Percentiles rank a stretch among this genome's conserved stretches.
Conservation (phyloP, 2,113 vertebrate species). For the Pogonocichla stellata region DNA sequence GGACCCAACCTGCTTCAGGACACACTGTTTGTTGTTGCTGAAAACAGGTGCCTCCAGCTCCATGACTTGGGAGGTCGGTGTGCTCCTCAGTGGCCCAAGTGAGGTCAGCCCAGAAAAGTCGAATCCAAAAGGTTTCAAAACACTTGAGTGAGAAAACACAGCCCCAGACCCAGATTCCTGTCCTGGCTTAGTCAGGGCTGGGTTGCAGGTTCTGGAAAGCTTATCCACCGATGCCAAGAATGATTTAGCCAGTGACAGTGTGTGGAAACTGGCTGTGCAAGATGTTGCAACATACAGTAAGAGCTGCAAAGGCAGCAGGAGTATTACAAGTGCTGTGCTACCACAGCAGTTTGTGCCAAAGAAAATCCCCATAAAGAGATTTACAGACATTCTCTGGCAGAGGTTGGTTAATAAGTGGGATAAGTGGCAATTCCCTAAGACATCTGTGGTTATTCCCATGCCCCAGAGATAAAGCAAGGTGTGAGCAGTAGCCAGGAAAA, state of each 20-base stretch:
- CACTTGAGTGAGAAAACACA: neutral
- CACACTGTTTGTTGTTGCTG: neutral
- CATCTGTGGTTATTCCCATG: neutral
- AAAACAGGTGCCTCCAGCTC: neutral
- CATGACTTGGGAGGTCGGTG: accelerated
- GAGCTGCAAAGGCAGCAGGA: neutral
- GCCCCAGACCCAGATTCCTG: neutral
- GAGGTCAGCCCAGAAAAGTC: neutral
- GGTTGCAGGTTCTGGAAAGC: neutral
- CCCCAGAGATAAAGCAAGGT: neutral
- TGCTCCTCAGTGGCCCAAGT: neutral
- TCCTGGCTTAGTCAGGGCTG: neutral
- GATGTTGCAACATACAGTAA: constrained; percentile 14
- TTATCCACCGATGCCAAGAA: neutral
- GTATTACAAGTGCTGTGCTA: neutral
- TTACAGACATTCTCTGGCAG: neutral
- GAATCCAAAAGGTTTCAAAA: neutral
- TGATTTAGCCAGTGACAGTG: neutral
- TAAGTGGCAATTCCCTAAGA: neutral
- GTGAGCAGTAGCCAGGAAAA: neutral
- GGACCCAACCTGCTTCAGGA: neutral
- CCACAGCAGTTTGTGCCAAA: neutral
- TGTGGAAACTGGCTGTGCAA: neutral
- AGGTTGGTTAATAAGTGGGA: neutral
- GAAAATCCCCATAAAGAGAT: neutral